A percentile compares a stretch with the other conserved stretches of the same genome.
Evolutionary conservation across 2,888 invertebrate species (phyloP).

Genomic region (Acanthosoma haemorrhoidale): DNA sequence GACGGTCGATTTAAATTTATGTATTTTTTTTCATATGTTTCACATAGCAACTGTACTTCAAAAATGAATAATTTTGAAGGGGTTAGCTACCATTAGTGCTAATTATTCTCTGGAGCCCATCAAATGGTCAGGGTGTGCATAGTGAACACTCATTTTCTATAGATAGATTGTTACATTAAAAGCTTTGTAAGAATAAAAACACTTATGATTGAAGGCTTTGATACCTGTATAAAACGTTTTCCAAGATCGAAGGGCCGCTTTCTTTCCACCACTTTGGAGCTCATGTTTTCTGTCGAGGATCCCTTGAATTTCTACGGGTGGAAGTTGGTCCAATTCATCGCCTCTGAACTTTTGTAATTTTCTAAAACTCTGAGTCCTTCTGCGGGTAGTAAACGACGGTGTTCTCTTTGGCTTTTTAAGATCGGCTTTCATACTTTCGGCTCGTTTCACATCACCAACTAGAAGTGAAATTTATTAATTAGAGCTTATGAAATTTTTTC

Average conservation of each 20-base stretch:
- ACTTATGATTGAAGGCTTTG: no score
- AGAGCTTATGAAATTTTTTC: constrained; percentile 5
- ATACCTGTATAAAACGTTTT: constrained; percentile 76
- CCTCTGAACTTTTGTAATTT: constrained; percentile 56
- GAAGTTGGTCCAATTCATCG: constrained; percentile 56
- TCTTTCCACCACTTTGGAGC: constrained; percentile 84
- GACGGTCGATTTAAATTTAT: no score
- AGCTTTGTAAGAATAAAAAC: no score
- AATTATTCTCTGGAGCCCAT: no score
- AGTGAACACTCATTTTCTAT: no score
- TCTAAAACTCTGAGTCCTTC: constrained; percentile 81
- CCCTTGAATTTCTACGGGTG: constrained; percentile 88
- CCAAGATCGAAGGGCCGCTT: constrained; percentile 93
- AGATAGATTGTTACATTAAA: no score
- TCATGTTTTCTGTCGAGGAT: constrained; percentile 91
- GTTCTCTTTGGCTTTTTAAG: constrained; percentile 82
- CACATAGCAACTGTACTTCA: no score
- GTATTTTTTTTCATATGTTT: no score
- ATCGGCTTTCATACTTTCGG: constrained; percentile 81
- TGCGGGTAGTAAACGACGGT: constrained; percentile 89
- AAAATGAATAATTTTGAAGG: no score
- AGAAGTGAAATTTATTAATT: neutral
- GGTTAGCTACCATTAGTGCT: no score
- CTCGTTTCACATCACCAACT: constrained; percentile 62
- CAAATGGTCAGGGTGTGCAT: no score